phyloP scores from a whole-genome alignment of 2,113 vertebrate genomes.

The Sceloporus undulatus region DNA sequence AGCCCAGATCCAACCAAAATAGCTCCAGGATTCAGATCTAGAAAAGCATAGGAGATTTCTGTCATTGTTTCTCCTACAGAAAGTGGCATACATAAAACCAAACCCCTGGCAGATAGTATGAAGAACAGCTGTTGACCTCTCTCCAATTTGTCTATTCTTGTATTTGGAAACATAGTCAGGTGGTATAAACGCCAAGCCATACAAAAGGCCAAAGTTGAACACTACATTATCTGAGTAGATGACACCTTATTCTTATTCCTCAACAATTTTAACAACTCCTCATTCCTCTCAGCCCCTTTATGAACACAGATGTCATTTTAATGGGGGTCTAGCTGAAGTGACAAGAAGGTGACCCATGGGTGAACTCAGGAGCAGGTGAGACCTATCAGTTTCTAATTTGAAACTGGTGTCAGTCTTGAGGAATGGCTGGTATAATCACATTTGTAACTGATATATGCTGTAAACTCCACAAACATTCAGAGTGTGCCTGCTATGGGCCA shows the following conservation, averaged over 20 bases:
- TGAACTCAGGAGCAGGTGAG: constrained; percentile 88
- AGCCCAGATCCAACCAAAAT: background rate
- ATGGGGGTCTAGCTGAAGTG: constrained; percentile 68
- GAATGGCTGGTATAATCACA: constrained; percentile 80
- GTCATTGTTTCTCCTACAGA: background rate
- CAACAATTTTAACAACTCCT: constrained; percentile 72
- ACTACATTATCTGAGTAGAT: constrained; percentile 64
- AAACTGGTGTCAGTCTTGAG: constrained; percentile 81
- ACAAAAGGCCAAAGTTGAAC: constrained; percentile 75
- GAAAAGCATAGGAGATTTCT: background rate
- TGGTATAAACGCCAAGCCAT: constrained; percentile 45
- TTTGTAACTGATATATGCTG: constrained; percentile 81
- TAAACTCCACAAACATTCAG: constrained; percentile 71
- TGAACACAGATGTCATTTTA: constrained; percentile 80
- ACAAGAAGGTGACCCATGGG: constrained; percentile 83
- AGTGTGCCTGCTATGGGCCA: constrained; percentile 59
- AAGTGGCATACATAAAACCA: constrained; percentile 33
- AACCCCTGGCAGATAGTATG: background rate
- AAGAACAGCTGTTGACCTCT: constrained; percentile 58
- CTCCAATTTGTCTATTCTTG: constrained; percentile 55
- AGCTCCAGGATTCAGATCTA: background rate
- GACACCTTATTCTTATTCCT: constrained; percentile 74
- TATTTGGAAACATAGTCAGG: constrained; percentile 56
- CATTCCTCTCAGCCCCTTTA: constrained; percentile 66
- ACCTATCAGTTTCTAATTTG: constrained; percentile 86